A percentile compares a stretch with the other conserved stretches of the same genome.
Evolutionary conservation across 1,140 invertebrate species (phyloP).

Genomic region (Drosophila sproati): DNA sequence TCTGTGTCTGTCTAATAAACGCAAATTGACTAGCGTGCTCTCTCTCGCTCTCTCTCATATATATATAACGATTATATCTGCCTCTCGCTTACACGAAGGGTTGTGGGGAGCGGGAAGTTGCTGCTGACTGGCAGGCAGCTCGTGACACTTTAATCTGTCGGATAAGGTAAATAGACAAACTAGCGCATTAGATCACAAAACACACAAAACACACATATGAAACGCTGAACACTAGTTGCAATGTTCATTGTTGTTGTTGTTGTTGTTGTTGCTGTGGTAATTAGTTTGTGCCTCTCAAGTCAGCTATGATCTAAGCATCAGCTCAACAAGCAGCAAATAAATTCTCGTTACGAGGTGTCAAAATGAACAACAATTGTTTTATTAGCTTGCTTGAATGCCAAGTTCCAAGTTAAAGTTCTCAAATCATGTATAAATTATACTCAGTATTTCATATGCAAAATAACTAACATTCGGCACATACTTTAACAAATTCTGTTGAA

Average conservation of each 20-base stretch:
- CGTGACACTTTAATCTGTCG: slow-evolving; percentile 73
- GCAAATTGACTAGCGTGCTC: slow-evolving; percentile 63
- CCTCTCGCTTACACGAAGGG: neutral
- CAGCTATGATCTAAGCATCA: slow-evolving; percentile 35
- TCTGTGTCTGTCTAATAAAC: slow-evolving; percentile 71
- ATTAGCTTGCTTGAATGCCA: neutral
- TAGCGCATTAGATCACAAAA: slow-evolving; percentile 53
- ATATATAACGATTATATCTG: too few species aligned
- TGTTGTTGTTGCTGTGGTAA: slow-evolving; percentile 12
- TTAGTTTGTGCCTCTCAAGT: slow-evolving; percentile 21
- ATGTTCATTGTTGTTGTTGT: slow-evolving; percentile 6
- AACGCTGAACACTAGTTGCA: slow-evolving; percentile 21
- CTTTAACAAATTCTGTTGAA: too few species aligned
- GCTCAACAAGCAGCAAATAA: slow-evolving; percentile 26
- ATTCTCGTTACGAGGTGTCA: slow-evolving; percentile 27
- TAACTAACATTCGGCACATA: too few species aligned
- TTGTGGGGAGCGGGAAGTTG: neutral
- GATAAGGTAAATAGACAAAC: slow-evolving; percentile 68
- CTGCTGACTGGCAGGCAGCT: slow-evolving; percentile 38
- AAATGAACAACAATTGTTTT: slow-evolving; percentile 7
- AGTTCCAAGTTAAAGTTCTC: too few species aligned
- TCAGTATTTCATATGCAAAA: too few species aligned
- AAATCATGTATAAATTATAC: too few species aligned
- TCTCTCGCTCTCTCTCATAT: too few species aligned
- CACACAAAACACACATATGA: slow-evolving; percentile 1